Evolutionary conservation across 1,140 invertebrate genomes (phyloP).

Genomic region (Steinernema feltiae): DNA sequence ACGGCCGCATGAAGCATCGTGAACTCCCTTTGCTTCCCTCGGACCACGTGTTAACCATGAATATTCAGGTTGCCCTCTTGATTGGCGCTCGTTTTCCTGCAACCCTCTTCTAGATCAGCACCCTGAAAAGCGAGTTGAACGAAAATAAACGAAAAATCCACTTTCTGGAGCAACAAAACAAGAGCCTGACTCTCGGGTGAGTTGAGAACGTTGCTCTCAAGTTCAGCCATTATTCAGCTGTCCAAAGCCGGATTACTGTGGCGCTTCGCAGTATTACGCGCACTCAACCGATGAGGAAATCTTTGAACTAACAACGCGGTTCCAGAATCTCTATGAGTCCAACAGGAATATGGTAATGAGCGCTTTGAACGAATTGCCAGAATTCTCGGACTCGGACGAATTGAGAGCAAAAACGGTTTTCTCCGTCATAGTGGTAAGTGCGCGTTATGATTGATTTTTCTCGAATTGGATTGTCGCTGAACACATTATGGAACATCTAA

Average conservation of each 20-base stretch:
- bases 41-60: background rate
- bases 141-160: conserved; percentile 22
- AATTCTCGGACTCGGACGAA: conserved; percentile 32
- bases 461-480: too few relatives aligned
- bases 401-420: conserved; percentile 36
- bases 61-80: background rate
- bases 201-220: background rate
- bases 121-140: conserved; percentile 26
- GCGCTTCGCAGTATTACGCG: conserved; percentile 15
- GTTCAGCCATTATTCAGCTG: conserved; percentile 17
- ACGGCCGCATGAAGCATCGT: background rate
- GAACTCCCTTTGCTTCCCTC: background rate
- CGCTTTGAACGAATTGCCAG: conserved; percentile 22
- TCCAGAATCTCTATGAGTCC: conserved; percentile 19
- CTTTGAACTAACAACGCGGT: conserved; percentile 13
- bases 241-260: conserved; percentile 17
- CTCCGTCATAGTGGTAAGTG: conserved; percentile 34
- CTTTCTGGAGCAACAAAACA: conserved; percentile 8
- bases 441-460: too few relatives aligned
- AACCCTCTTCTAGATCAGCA: conserved; percentile 21
- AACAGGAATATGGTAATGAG: conserved; percentile 20
- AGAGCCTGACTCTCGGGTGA: conserved; percentile 6
- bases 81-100: background rate
- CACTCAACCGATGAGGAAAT: conserved; percentile 15
- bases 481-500: too few relatives aligned